These are phyloP conservation scores for Pluvialis apricaria DNA, from an alignment of 2,113 vertebrate genomes.

Conservation along the genomic window DNA sequence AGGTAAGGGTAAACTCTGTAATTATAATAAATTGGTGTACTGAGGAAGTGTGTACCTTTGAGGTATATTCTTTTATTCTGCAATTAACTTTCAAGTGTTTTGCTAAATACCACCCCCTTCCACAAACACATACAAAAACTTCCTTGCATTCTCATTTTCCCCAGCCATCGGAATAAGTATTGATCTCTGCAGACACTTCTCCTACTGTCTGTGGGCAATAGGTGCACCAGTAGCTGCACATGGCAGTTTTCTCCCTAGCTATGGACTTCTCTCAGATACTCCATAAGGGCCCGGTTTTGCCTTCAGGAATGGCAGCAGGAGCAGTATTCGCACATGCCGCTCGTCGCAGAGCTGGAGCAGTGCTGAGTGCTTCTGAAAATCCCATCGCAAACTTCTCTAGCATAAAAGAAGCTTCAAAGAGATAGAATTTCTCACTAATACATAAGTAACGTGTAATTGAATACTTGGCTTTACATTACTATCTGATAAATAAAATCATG, in stretches of 20 bases:
- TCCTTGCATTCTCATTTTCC: not conserved
- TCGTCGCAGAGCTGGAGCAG: not conserved
- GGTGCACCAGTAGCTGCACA: not conserved
- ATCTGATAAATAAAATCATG: not conserved
- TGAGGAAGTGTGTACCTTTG: conserved; percentile 52
- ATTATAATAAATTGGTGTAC: conserved; percentile 69
- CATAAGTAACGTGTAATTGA: not conserved
- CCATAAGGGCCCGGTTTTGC: not conserved
- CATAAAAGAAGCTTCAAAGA: not conserved
- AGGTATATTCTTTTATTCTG: conserved; percentile 60
- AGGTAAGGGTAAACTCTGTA: conserved; percentile 70
- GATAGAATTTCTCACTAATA: not conserved
- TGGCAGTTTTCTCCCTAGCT: not conserved
- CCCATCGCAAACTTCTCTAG: not conserved
- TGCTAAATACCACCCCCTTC: not conserved
- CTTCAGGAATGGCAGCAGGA: not conserved
- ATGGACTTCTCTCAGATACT: not conserved
- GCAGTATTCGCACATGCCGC: rapidly evolving
- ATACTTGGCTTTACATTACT: not conserved
- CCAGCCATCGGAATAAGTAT: not conserved
- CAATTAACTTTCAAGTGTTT: conserved; percentile 61
- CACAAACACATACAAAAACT: not conserved
- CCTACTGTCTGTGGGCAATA: not conserved
- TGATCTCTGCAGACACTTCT: not conserved
- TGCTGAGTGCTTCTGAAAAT: not conserved